Base-by-base conservation (phyloP, 1,140 invertebrate species). In the Gryllus bimaculatus region DNA sequence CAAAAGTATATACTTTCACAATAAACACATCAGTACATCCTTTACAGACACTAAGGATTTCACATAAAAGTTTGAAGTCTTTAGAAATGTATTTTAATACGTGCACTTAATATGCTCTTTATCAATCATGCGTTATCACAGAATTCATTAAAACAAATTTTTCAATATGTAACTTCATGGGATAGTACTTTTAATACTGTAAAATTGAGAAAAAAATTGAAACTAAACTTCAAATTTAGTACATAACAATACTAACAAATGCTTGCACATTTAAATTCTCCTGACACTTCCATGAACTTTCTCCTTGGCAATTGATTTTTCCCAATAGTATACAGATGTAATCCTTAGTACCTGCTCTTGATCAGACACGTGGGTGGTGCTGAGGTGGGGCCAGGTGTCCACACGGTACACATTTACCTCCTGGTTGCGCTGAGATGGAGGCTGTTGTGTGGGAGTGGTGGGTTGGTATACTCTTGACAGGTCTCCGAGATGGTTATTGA, bases 271-370 rank as follows among this genome's bases (percentile, higher is more conserved):
- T 66, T 18, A 39, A 2, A 39, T 39, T 39, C 26, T 39, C 26
- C 26, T 39, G 26, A 39, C 26, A 39, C 18, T 66, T 66, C 54
- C 54, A 66, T 66, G 54, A 66, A 10, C 54, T 66, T 66, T 66
- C 7, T 66, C 54, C 54, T 66, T 10, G 18, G 26, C 26, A 39
- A 39, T 39, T 39, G 26, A 39, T 1, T 39, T 39, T 39, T 39
- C 26, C 26, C 26, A 39, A 39, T 2, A 39, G 26, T 39, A 39
- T 39, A 39, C 26, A 49, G 20, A 54, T 21, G 26, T 18, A 77
- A 76, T 82, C 79, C 77, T 81, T 78, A 80, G 80, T 82, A 85
- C 84, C 82, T 85, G 83, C 47, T 84, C 83, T 66, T 83, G 81
- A 21, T 83, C 80, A 15, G 81, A 80, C 75, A 82, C 81, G 2